Evolutionary conservation across 2,888 invertebrate genomes (phyloP).

Genomic region (Catocala nupta): DNA sequence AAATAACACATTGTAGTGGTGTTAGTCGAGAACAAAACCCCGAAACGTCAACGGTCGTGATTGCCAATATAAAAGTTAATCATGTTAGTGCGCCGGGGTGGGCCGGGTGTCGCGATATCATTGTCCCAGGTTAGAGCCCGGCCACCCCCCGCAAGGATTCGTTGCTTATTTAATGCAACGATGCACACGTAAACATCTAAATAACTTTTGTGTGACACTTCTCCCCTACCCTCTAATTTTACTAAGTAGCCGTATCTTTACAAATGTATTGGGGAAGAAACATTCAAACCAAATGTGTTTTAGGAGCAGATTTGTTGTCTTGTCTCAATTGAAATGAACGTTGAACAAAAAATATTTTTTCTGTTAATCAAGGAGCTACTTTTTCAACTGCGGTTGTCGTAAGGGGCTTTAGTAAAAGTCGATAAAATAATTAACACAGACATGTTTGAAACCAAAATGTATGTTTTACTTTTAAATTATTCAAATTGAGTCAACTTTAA

Average conservation of each 20-base stretch:
- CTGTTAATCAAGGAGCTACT: conserved; percentile 22
- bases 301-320: conserved; percentile 67
- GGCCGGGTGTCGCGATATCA: conserved; percentile 78
- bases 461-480: neutral
- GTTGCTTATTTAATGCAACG: conserved; percentile 87
- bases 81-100: conserved; percentile 74
- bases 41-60: conserved; percentile 64
- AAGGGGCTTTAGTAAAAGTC: neutral
- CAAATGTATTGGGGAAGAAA: conserved; percentile 79
- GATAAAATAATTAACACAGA: neutral
- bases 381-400: conserved; percentile 14
- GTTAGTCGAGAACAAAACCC: conserved; percentile 56
- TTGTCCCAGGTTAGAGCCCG: conserved; percentile 77
- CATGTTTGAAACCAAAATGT: neutral
- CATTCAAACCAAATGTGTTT: conserved; percentile 76
- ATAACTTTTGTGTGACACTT: conserved; percentile 86
- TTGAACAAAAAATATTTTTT: conserved; percentile 30
- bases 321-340: conserved; percentile 47
- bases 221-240: conserved; percentile 85
- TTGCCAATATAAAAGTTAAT: conserved; percentile 81
- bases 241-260: conserved; percentile 86
- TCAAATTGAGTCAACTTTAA: no score
- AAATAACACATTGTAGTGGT: conserved; percentile 41
- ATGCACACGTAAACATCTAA: conserved; percentile 87
- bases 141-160: conserved; percentile 80